Percentiles rank a stretch among this genome's conserved stretches.
Evolutionary conservation across 35 echinoderm and acorn worm genomes (phyloP).

Genomic region (Patiria miniata): DNA sequence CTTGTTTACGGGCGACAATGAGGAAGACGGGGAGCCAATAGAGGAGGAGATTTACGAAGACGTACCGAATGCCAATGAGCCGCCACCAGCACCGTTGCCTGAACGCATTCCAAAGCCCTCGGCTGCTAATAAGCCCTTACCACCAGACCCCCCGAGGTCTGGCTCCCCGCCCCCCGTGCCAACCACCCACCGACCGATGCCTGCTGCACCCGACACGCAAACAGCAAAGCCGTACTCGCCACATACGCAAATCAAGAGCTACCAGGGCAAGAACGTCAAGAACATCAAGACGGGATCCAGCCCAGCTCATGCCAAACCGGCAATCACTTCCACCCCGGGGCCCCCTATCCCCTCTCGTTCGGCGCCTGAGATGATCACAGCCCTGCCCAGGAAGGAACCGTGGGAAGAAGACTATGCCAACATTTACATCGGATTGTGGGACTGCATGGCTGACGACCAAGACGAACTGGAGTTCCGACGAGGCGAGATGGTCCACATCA

Average conservation of each 20-base stretch:
- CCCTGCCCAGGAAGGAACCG: slow-evolving; percentile 23
- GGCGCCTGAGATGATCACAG: neutral
- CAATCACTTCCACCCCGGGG: neutral
- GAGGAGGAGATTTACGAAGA: slow-evolving; percentile 75
- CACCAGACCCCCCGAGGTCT: neutral
- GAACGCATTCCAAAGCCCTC: neutral
- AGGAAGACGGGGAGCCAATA: neutral
- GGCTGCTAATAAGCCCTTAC: neutral
- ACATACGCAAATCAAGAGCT: slow-evolving; percentile 12
- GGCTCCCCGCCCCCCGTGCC: slow-evolving; percentile 3
- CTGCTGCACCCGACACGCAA: neutral
- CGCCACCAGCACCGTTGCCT: slow-evolving; percentile 36
- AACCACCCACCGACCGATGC: slow-evolving; percentile 5
- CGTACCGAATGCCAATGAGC: neutral
- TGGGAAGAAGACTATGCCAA: slow-evolving; percentile 93
- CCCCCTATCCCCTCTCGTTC: slow-evolving; percentile 9
- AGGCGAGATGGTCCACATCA: slow-evolving; percentile 88
- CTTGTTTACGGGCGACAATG: neutral
- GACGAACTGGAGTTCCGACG: slow-evolving; percentile 80
- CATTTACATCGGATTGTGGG: slow-evolving; percentile 92
- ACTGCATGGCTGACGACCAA: slow-evolving; percentile 61
- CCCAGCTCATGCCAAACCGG: too few relatives aligned
- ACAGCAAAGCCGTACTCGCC: slow-evolving; percentile 26
- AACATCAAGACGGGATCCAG: too few relatives aligned
- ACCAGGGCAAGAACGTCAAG: slow-evolving; percentile 9